Conservation (phyloP, 2,888 invertebrate species). For the Drosophila ezoana region DNA sequence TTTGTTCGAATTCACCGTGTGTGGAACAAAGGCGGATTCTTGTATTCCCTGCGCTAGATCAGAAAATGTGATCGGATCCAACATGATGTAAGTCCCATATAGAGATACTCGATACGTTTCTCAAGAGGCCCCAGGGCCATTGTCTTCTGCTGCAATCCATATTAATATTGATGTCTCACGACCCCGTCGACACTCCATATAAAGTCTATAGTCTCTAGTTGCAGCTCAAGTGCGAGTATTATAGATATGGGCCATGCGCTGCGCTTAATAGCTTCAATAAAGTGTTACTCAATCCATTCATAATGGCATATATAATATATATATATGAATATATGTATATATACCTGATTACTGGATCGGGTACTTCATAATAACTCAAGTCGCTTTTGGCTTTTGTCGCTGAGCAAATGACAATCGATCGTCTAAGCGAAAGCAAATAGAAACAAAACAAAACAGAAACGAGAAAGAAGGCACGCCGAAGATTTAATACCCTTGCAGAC, state of each 20-base stretch:
- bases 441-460: constrained; percentile 21
- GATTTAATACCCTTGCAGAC: too few species aligned
- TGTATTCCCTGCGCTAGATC: neutral
- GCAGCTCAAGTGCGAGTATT: constrained; percentile 4
- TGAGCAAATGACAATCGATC: constrained; percentile 13
- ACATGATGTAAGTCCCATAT: constrained; percentile 3
- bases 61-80: neutral
- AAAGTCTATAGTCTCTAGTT: neutral
- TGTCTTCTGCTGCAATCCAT: constrained; percentile 15
- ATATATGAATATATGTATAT: neutral
- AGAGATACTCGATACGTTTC: constrained; percentile 1
- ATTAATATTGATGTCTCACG: neutral
- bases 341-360: neutral
- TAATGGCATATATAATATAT: neutral
- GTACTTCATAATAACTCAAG: constrained; percentile 15
- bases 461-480: too few species aligned
- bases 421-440: constrained; percentile 24
- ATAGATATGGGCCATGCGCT: constrained; percentile 35
- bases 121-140: neutral
- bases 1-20: neutral
- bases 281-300: constrained; percentile 60
- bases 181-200: constrained; percentile 12
- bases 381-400: constrained; percentile 6
- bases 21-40: constrained; percentile 13
- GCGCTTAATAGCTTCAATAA: constrained; percentile 47